A percentile compares a stretch with the other conserved stretches of the same genome.
phyloP scores from a whole-genome alignment of 2,113 vertebrate species.

The Pipra filicauda region DNA sequence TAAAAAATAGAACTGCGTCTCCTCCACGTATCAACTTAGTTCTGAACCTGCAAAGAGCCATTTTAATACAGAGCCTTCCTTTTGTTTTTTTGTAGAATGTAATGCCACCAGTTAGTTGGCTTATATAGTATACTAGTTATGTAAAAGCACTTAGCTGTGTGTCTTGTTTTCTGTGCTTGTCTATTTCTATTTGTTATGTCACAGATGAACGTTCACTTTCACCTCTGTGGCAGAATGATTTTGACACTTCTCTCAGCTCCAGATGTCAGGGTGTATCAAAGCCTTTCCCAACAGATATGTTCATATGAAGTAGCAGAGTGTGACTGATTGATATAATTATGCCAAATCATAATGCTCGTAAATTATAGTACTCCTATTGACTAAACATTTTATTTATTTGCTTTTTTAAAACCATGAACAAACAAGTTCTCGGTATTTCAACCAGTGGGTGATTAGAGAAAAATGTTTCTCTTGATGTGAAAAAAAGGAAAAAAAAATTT shows the following conservation, averaged over 20 bases:
- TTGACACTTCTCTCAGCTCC: conserved; percentile 2
- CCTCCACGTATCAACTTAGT: background rate
- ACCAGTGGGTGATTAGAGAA: background rate
- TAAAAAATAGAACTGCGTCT: background rate
- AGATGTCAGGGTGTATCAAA: conserved; percentile 1
- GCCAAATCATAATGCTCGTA: background rate
- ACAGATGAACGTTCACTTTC: conserved; percentile 27
- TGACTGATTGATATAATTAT: conserved; percentile 16
- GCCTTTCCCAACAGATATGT: background rate
- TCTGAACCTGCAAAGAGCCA: background rate
- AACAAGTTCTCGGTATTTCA: background rate
- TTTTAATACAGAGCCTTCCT: background rate
- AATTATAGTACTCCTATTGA: background rate
- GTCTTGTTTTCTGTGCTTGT: background rate
- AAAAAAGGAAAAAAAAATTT: background rate
- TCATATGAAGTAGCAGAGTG: background rate
- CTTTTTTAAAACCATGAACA: background rate
- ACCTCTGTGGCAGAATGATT: conserved; percentile 9
- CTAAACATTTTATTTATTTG: background rate
- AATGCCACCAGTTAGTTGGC: background rate
- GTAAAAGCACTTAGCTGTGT: background rate
- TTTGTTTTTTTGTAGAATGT: background rate
- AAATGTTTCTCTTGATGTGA: background rate
- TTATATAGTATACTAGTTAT: background rate
- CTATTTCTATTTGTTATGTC: conserved; percentile 14